A percentile compares a stretch with the other conserved stretches of the same genome.
Conservation (phyloP, 2,113 vertebrate genomes). For the Clarias gariepinus region DNA sequence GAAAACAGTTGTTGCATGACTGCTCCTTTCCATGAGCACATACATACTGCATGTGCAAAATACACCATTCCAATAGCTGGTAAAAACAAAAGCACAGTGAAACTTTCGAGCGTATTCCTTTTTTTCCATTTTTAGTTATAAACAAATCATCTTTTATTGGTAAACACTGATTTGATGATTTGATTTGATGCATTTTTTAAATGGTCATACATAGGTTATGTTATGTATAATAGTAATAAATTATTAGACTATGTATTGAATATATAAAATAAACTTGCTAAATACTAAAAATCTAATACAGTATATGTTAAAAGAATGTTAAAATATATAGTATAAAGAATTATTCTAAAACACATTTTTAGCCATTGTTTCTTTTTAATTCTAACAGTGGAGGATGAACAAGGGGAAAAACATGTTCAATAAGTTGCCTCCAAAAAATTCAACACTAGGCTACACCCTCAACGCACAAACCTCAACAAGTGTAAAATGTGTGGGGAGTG, state of each 20-base stretch:
- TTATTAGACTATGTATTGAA: neutral
- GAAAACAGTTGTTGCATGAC: neutral
- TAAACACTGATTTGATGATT: neutral
- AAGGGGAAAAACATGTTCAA: neutral
- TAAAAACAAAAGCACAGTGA: neutral
- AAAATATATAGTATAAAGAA: neutral
- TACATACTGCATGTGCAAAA: neutral
- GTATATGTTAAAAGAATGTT: neutral
- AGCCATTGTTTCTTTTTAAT: neutral
- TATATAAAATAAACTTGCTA: neutral
- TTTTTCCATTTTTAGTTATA: neutral
- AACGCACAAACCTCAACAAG: neutral
- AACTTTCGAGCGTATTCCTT: too few relatives aligned
- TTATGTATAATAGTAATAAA: neutral
- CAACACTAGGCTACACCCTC: neutral
- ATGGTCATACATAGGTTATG: neutral
- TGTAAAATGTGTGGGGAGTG: neutral
- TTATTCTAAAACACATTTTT: neutral
- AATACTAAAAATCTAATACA: too few relatives aligned
- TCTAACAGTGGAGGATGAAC: neutral
- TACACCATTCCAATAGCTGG: neutral
- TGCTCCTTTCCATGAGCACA: neutral
- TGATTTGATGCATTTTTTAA: neutral
- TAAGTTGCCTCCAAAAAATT: neutral
- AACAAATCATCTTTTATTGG: neutral